Base-by-base conservation (phyloP, 2,888 invertebrate species). In the Phortica okadai region DNA sequence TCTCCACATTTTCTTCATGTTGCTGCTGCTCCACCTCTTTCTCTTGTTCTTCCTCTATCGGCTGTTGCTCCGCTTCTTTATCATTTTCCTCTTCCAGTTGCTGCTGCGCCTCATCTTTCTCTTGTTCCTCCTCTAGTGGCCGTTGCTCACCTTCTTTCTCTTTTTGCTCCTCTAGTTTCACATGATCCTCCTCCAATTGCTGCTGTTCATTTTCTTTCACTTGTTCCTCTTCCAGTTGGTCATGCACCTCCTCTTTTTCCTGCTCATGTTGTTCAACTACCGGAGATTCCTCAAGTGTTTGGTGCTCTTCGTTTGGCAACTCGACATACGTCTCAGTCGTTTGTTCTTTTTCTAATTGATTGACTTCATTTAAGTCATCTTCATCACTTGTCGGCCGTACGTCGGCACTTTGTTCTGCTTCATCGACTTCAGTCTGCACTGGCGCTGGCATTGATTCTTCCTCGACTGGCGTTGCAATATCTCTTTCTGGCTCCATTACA, bases 281-380 rank as follows among this genome's bases (percentile, higher is more conserved):
- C 16, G 5, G 56, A 16, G 14, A 6, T 42, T 67, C 16, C 42
- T 42, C 66, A 62, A 21, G n/a, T 25, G 41, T 67, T 42, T n/a
- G 16, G 42, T 42, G n/a, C 6, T 45, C 45, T 56, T 50, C 59
- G n/a, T 6, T 54, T 59, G n/a, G 69, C 69, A 44, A 33, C 25
- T 69, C 69, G 21, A 45, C 10, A 73, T 54, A 10, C 59, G 59
- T 42, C 73, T 58, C 44, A 25, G 11, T 73, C 54, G 16, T 41
- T n/a, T 56, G 41, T 75, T 82, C 82, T 83, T 80, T 81, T 79
- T 80, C 84, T 84, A 87, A 84, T 85, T 83, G 86, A 86, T 86
- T 86, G 82, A 80, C 84, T 85, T 83, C 86, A 87, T 86, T 87
- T 84, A 86, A 83, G 87, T 87, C 82, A 83, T 85, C 82, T 82